Evolutionary conservation across 2,888 invertebrate genomes (phyloP).

Genomic region (Chrysolina oricalcia): DNA sequence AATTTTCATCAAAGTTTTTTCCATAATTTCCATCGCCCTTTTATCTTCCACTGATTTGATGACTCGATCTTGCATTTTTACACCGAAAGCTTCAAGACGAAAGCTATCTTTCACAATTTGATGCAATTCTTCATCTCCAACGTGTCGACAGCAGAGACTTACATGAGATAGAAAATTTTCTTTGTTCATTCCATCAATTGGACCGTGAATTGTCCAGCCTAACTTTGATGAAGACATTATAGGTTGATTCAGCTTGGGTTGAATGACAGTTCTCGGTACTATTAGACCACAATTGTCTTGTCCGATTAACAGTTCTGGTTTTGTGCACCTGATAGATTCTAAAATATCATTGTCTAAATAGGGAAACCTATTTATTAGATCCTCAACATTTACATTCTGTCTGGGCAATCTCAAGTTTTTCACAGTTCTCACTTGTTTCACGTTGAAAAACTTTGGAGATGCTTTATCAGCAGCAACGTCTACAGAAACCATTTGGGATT

Average conservation of each 20-base stretch:
- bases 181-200: background rate
- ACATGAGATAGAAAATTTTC: background rate
- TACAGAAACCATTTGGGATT: too few species aligned
- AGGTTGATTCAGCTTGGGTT: background rate
- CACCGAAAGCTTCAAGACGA: slow-evolving; percentile 9
- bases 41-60: slow-evolving; percentile 7
- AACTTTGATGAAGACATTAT: slow-evolving; percentile 2
- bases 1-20: background rate
- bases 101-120: slow-evolving; percentile 6
- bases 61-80: background rate
- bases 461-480: too few species aligned
- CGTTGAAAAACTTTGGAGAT: too few species aligned
- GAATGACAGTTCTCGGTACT: too few species aligned
- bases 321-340: too few species aligned
- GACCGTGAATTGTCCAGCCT: slow-evolving; percentile 7
- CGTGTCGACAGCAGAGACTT: background rate
- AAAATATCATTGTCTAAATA: too few species aligned
- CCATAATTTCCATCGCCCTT: slow-evolving; percentile 6
- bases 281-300: too few species aligned
- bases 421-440: too few species aligned
- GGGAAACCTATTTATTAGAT: too few species aligned
- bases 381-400: too few species aligned
- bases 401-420: too few species aligned
- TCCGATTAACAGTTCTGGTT: too few species aligned
- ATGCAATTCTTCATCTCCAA: slow-evolving; percentile 5